Conservation (phyloP, 2,888 invertebrate genomes). For the Bursaphelenchus okinawaensis region DNA sequence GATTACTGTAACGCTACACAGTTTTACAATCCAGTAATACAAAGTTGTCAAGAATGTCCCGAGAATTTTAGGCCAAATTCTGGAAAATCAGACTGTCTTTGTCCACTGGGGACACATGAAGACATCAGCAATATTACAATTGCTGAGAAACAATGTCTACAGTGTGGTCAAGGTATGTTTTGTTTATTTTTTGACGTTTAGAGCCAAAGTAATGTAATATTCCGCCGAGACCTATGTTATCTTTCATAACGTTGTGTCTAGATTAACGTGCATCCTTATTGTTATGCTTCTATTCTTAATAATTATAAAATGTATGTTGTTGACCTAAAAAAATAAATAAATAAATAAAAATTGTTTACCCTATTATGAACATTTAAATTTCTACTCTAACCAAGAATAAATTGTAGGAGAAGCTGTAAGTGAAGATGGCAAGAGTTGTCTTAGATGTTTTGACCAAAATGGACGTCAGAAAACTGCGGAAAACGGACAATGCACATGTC, state of each 20-base stretch:
- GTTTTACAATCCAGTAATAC: background rate
- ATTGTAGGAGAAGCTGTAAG: constrained; percentile 4
- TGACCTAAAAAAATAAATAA: too few species aligned
- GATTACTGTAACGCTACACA: background rate
- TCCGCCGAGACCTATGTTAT: too few species aligned
- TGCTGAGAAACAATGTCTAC: background rate
- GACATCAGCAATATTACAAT: background rate
- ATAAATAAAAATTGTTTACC: too few species aligned
- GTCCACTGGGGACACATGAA: background rate
- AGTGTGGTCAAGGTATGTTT: constrained; percentile 12
- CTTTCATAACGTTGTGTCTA: too few species aligned
- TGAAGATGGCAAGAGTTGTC: constrained; percentile 15
- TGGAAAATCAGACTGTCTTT: background rate
- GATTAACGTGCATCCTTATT: too few species aligned
- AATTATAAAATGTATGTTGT: too few species aligned
- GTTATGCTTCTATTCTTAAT: too few species aligned
- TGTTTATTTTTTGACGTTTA: too few species aligned
- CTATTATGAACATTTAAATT: too few species aligned
- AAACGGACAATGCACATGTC: background rate
- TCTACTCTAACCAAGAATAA: too few species aligned
- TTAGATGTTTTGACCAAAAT: background rate
- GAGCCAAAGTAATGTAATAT: too few species aligned
- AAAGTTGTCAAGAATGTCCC: background rate
- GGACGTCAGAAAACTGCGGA: background rate
- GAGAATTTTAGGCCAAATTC: background rate